Evolutionary conservation across 1,140 invertebrate species (phyloP).

Genomic region (Calosoma granatense): DNA sequence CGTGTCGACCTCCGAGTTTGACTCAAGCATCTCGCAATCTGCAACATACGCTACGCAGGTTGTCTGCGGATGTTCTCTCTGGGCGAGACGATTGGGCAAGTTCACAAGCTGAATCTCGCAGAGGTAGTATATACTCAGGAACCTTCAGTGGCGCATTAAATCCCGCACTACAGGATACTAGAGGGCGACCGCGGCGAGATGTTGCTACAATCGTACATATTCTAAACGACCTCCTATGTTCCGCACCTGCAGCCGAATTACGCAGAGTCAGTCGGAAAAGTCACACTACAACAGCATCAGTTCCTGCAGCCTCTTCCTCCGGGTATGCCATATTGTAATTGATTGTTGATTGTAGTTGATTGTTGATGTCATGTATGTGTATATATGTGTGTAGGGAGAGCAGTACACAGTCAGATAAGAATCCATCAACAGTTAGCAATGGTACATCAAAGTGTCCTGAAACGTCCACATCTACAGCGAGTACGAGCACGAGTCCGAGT

Average conservation of each 20-base stretch:
- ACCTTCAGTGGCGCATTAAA: slow-evolving; percentile 82
- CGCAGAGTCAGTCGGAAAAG: slow-evolving; percentile 18
- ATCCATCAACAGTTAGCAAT: too few relatives aligned
- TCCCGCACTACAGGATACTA: slow-evolving; percentile 82
- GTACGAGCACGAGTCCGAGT: not conserved
- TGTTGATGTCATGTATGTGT: too few relatives aligned
- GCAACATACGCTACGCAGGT: slow-evolving; percentile 80
- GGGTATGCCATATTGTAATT: not conserved
- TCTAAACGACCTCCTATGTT: slow-evolving; percentile 84
- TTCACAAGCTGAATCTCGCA: slow-evolving; percentile 42
- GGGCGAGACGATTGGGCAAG: slow-evolving; percentile 38
- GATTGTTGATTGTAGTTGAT: too few relatives aligned
- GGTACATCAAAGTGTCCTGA: not conserved
- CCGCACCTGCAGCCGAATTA: slow-evolving; percentile 51
- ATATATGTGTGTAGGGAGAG: too few relatives aligned
- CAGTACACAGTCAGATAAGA: too few relatives aligned
- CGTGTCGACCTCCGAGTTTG: slow-evolving; percentile 37
- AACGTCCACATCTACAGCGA: not conserved
- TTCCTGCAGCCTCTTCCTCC: slow-evolving; percentile 17
- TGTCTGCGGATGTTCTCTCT: slow-evolving; percentile 79
- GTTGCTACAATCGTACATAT: slow-evolving; percentile 94
- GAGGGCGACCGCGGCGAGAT: slow-evolving; percentile 78
- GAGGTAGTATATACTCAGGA: slow-evolving; percentile 79
- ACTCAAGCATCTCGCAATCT: slow-evolving; percentile 84
- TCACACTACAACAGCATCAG: slow-evolving; percentile 17